Conservation (phyloP, 2,888 invertebrate species). For the Nebria brevicollis region DNA sequence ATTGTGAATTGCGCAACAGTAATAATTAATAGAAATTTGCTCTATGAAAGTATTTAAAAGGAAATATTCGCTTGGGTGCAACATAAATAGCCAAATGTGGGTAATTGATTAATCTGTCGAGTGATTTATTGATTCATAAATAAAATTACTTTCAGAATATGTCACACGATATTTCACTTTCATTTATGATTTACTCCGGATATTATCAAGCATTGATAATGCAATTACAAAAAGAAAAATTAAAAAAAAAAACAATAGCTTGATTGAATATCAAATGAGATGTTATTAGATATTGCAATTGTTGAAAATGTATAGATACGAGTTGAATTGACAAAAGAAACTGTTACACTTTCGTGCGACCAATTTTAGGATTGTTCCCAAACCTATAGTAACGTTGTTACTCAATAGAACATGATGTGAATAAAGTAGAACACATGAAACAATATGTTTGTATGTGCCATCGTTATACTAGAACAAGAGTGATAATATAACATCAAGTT, state of each 20-base stretch:
- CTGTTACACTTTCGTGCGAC: constrained; percentile 27
- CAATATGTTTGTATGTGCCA: no score
- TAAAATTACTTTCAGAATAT: not conserved
- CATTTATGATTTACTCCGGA: not conserved
- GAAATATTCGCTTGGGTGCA: not conserved
- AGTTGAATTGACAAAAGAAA: not conserved
- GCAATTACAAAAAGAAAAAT: no score
- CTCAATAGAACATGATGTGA: no score
- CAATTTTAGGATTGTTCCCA: constrained; percentile 9
- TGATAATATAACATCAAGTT: constrained; percentile 29
- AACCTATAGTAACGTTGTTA: not conserved
- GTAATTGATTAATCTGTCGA: not conserved
- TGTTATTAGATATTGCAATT: not conserved
- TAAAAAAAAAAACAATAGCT: no score
- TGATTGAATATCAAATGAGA: no score
- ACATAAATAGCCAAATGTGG: not conserved
- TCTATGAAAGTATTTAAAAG: not conserved
- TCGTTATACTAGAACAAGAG: not conserved
- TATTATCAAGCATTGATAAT: no score
- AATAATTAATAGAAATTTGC: not conserved
- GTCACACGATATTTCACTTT: not conserved
- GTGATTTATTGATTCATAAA: not conserved
- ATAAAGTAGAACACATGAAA: constrained; percentile 7
- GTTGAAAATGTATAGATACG: not conserved
- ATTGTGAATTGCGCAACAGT: not conserved